Percentiles rank a stretch among this genome's conserved stretches.
Conservation (phyloP, 2,888 invertebrate genomes). For the Nomada fucata region DNA sequence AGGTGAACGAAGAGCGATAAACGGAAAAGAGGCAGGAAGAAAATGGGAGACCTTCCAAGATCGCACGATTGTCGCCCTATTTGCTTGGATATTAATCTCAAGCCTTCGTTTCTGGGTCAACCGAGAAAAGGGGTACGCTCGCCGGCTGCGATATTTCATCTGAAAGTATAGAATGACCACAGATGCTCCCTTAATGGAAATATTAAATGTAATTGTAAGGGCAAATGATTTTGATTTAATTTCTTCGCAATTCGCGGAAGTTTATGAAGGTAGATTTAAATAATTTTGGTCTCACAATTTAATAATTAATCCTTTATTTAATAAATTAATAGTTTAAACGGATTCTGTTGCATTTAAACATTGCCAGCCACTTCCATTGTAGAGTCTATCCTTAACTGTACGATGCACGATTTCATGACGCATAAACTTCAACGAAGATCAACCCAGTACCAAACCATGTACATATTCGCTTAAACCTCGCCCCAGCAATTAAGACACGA, state of each 20-base stretch:
- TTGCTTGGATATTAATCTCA: constrained; percentile 70
- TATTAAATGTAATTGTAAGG: neutral
- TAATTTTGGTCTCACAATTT: too few relatives aligned
- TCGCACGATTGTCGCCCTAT: constrained; percentile 64
- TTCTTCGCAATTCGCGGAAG: neutral
- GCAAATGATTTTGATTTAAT: neutral
- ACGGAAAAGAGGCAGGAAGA: neutral
- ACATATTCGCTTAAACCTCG: neutral
- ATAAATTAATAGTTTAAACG: too few relatives aligned
- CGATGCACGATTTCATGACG: too few relatives aligned
- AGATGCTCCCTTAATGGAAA: neutral
- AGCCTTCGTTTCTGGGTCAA: constrained; percentile 40
- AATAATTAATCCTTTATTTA: too few relatives aligned
- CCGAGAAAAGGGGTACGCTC: neutral
- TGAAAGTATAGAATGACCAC: neutral
- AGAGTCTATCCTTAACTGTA: too few relatives aligned
- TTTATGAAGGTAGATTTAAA: too few relatives aligned
- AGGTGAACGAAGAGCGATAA: constrained; percentile 30
- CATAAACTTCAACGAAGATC: neutral
- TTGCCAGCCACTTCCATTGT: too few relatives aligned
- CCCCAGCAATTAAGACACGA: neutral
- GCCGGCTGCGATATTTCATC: constrained; percentile 12
- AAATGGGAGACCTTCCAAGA: constrained; percentile 28
- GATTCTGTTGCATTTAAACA: too few relatives aligned
- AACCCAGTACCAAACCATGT: neutral